Percentiles rank a stretch among this genome's conserved stretches.
These are phyloP conservation scores for Caracal caracal DNA, from an alignment of 2,113 vertebrate genomes.

Conservation along the genomic window DNA sequence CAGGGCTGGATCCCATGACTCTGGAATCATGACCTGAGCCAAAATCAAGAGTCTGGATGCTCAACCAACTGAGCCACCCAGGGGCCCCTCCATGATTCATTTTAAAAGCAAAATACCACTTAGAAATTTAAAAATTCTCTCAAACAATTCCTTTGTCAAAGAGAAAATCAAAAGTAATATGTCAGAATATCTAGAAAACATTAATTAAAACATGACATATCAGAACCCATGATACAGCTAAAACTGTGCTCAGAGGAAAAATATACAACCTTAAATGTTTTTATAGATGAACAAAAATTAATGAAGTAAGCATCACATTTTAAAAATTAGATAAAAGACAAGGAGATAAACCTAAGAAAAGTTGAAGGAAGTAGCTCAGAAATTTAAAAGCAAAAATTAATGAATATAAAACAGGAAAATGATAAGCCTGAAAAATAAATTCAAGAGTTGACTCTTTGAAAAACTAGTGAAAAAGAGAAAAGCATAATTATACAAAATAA, in stretches of 20 bases:
- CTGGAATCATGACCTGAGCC: too few species aligned
- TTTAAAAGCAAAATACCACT: conserved; percentile 1
- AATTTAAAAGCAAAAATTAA: neutral
- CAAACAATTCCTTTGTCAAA: neutral
- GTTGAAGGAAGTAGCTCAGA: neutral
- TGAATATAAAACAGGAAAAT: neutral
- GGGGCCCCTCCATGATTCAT: neutral
- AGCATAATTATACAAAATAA: neutral
- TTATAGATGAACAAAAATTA: neutral
- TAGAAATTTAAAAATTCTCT: neutral
- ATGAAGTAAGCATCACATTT: neutral
- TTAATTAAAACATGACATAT: neutral
- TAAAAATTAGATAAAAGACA: neutral
- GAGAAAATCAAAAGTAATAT: neutral
- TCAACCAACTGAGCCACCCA: too few species aligned
- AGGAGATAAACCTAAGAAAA: neutral
- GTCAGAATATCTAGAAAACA: neutral
- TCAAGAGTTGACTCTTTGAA: neutral
- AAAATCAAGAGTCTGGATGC: too few species aligned
- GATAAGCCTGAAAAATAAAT: neutral
- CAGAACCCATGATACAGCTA: neutral
- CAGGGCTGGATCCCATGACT: too few species aligned
- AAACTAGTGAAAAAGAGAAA: neutral
- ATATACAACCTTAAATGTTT: neutral
- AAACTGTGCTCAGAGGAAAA: neutral